Evolutionary conservation across 2,113 vertebrate genomes (phyloP).

Genomic region (Galeopterus variegatus): DNA sequence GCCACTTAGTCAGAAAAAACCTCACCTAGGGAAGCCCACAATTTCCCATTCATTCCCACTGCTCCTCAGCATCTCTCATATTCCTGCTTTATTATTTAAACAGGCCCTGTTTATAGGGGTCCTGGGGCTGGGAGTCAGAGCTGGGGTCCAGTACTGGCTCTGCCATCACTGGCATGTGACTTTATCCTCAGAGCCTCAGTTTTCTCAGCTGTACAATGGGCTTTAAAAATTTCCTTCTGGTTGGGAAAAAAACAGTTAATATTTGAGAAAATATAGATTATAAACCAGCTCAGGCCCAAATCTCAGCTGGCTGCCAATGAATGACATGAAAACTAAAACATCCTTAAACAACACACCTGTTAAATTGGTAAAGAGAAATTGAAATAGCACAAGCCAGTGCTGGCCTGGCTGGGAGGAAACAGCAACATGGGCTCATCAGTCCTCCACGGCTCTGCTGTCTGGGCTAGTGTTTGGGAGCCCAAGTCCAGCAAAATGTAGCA

Average conservation of each 20-base stretch:
- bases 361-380: background rate
- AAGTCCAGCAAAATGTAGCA: background rate
- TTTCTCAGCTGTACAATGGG: slow-evolving; percentile 53
- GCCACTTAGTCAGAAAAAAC: background rate
- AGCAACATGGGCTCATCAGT: background rate
- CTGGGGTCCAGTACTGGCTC: background rate
- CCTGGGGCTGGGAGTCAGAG: background rate
- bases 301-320: background rate
- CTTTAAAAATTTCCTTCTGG: background rate
- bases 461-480: background rate
- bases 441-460: background rate
- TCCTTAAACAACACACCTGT: background rate
- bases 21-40: background rate
- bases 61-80: background rate
- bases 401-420: background rate
- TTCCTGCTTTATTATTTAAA: background rate
- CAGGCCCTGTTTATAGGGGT: background rate
- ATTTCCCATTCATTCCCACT: rapidly evolving
- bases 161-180: background rate
- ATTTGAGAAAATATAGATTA: background rate
- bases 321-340: background rate
- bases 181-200: background rate
- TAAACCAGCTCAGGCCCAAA: background rate
- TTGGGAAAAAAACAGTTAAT: background rate
- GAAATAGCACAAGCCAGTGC: rapidly evolving